Conservation (phyloP, 2,888 invertebrate species). For the Chrysolina americana region DNA sequence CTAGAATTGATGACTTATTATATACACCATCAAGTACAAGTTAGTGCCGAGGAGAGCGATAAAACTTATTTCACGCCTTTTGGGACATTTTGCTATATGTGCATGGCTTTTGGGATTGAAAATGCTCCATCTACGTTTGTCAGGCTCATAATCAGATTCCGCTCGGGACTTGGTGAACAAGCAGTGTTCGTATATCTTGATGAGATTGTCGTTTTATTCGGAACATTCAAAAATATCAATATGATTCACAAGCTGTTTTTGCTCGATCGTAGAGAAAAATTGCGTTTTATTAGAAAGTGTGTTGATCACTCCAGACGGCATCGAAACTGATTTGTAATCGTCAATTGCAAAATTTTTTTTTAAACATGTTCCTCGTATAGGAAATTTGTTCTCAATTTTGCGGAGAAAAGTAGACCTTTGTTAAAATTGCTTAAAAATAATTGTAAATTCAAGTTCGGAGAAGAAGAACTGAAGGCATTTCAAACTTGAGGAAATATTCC, state of each 20-base stretch:
- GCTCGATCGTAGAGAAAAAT: conserved; percentile 3
- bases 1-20: not conserved
- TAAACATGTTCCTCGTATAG: too few species aligned
- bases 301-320: conserved; percentile 41
- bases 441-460: conserved; percentile 30
- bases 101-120: conserved; percentile 47
- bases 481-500: conserved; percentile 20
- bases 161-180: conserved; percentile 43
- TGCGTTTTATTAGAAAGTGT: conserved; percentile 30
- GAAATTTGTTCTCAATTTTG: too few species aligned
- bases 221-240: conserved; percentile 50
- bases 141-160: conserved; percentile 44
- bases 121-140: conserved; percentile 49
- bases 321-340: conserved; percentile 43
- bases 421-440: conserved; percentile 33
- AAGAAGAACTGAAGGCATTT: conserved; percentile 27
- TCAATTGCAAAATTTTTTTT: too few species aligned
- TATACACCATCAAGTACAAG: conserved; percentile 25
- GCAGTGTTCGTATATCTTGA: conserved; percentile 48
- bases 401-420: too few species aligned
- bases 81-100: conserved; percentile 36
- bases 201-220: conserved; percentile 36
- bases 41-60: conserved; percentile 27
- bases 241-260: conserved; percentile 45
- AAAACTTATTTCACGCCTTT: conserved; percentile 33